Base-by-base conservation (phyloP, 1,140 invertebrate species). In the Eumaeus atala region DNA sequence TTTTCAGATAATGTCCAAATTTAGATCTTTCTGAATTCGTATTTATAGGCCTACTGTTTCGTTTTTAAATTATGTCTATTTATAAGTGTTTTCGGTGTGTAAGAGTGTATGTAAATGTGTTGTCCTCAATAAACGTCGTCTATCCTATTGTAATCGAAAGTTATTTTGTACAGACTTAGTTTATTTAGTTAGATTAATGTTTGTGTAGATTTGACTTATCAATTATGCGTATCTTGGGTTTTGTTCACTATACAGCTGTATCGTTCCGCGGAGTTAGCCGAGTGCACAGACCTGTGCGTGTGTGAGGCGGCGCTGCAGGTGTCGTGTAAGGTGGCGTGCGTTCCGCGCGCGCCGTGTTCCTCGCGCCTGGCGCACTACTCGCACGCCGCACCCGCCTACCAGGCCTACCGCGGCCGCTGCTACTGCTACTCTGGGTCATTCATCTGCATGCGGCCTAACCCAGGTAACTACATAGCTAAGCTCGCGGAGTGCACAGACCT, bases 391-490 rank as follows among this genome's bases (percentile, higher is more conserved):
- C 95, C 95, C 6, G 93, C 94, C 55, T 96, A 96, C 86, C 94
- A 96, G 79, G 95, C 95, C 16, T 95, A 93, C 75, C 89, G 95
- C 9, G 95, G 95, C 10, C 91, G 94, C 50, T 97, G 95, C 82
- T 91, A 96, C 57, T 97, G 95, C 84, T 96, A 96, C 84, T 95
- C 94, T 34, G 95, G 95, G 28, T 91, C 92, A 58, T 96, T 97
- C 84, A 95, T 96, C 82, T 96, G 95, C 85, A 96, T 95, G 92
- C 91, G 95, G 68, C 95, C 95, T 54, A 91, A 92, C 59, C 92
- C 93, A 63, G 93, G 94, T 93, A 88, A 91, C 77, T 88, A 9
- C 21, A n/a, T n/a, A 28, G 21, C 21, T 6, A 28, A 28, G 21
- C 21, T 28, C 21, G 21, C 21, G 21, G 21, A 86, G 28, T 84